phyloP scores from a whole-genome alignment of 2,797 vertebrate species.

The Phaenicophaeus curvirostris region DNA sequence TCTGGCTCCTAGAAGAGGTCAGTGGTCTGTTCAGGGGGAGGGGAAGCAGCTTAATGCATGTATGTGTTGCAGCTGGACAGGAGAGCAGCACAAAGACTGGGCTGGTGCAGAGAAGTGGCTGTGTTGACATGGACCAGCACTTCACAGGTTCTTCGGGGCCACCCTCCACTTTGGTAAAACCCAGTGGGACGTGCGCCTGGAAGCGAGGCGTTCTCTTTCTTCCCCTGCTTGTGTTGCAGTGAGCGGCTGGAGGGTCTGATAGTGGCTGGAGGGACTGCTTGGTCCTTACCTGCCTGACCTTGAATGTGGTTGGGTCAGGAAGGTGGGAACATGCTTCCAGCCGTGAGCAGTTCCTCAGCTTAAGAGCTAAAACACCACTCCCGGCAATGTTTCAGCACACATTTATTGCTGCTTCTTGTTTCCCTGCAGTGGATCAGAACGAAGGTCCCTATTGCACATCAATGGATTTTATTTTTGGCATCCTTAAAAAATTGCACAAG shows the following conservation, averaged over 20 bases:
- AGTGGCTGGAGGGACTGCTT: neutral
- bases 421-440: conserved; percentile 68
- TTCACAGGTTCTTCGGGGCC: neutral
- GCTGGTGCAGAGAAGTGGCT: neutral
- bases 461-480: conserved; percentile 60
- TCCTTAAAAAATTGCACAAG: conserved; percentile 52
- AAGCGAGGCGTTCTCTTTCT: neutral
- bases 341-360: neutral
- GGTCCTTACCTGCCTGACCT: neutral
- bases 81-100: too few species aligned
- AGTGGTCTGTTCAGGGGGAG: neutral
- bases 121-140: neutral
- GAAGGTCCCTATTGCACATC: conserved; percentile 64
- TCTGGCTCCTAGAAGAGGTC: neutral
- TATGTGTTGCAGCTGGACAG: neutral
- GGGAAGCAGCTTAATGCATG: fast-evolving
- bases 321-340: neutral
- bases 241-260: neutral
- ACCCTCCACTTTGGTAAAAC: neutral
- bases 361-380: neutral
- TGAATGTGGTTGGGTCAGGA: neutral
- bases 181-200: neutral
- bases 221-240: neutral
- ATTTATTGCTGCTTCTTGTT: conserved; percentile 77
- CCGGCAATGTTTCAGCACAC: neutral